phyloP scores from a whole-genome alignment of 2,797 vertebrate genomes.

The Crypturellus tataupa region DNA sequence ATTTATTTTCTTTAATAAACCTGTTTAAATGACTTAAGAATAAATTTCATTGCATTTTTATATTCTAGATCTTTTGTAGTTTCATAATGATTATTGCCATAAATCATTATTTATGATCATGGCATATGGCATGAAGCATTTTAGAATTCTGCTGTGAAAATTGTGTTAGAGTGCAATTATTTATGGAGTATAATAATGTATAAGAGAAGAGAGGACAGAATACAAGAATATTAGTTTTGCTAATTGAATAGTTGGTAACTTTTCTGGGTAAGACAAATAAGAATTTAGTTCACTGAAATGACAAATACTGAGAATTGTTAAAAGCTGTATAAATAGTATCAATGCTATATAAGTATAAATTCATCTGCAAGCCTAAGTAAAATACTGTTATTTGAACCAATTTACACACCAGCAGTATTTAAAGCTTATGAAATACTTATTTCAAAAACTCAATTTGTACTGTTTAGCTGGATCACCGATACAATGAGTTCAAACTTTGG shows the following conservation, averaged over 20 bases:
- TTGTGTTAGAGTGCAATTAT: background rate
- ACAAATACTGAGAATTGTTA: background rate
- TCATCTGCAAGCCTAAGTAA: background rate
- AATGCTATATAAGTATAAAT: background rate
- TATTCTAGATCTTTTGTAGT: background rate
- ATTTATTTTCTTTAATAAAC: background rate
- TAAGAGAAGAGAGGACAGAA: background rate
- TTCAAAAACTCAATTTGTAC: constrained; percentile 38
- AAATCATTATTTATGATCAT: background rate
- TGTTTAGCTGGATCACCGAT: constrained; percentile 91
- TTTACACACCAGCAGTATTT: background rate
- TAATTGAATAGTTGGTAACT: background rate
- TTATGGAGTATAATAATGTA: background rate
- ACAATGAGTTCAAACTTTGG: constrained; percentile 94
- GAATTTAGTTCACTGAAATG: background rate
- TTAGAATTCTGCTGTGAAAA: background rate
- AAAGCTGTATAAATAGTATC: background rate
- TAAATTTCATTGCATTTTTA: background rate
- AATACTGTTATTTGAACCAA: background rate
- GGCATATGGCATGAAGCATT: background rate
- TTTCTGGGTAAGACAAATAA: background rate
- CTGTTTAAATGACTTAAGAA: background rate
- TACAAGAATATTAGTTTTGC: background rate
- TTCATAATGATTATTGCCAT: background rate
- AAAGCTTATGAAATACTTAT: background rate